Base-by-base conservation (phyloP, 2,888 invertebrate species). In the Bruchidius siliquastri region DNA sequence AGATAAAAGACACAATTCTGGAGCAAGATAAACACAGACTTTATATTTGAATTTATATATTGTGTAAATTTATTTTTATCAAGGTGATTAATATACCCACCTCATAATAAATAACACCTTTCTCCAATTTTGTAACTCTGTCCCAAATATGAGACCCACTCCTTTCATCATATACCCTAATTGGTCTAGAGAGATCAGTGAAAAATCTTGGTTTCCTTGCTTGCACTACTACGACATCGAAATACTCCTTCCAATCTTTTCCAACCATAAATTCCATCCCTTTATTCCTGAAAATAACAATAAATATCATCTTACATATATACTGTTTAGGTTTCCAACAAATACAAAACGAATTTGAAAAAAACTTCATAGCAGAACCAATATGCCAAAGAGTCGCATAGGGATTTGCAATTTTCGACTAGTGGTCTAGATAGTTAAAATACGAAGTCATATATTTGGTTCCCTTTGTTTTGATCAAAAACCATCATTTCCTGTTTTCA, bases 141-240 rank as follows among this genome's bases (percentile, higher is more conserved):
- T 97, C 97, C 97, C 97, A 99, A 0, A 96, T 91, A 83, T 96
- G 94, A 0, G 93, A 92, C 81, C 94, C 92, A 67, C 92, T 92
- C 74, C 89, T 89, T 81, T 93, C 93, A 83, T 98, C 95, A 84
- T 94, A 97, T 68, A 96, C 90, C 76, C 98, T 88, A 80, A 99
- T 94, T 0, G 98, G 98, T 22, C 97, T 91, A 77, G 96, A 94
- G 82, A 93, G 92, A 83, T 97, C 96, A 0, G 95, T 96, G 88
- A 99, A 99, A 88, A 99, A 99, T 82, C 93, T 92, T 0, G 99
- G 99, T 85, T 99, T 99, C 81, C 97, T 92, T 0, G 99, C 98
- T 84, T 95, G 95, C 0, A 96, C 96, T 74, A 99, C 95, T 68
- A 98, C 92, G 21, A 98, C 94, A 86, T 99, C 97, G 87, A 99